Conservation (phyloP, 2,888 invertebrate genomes). For the Orthosia incerta region DNA sequence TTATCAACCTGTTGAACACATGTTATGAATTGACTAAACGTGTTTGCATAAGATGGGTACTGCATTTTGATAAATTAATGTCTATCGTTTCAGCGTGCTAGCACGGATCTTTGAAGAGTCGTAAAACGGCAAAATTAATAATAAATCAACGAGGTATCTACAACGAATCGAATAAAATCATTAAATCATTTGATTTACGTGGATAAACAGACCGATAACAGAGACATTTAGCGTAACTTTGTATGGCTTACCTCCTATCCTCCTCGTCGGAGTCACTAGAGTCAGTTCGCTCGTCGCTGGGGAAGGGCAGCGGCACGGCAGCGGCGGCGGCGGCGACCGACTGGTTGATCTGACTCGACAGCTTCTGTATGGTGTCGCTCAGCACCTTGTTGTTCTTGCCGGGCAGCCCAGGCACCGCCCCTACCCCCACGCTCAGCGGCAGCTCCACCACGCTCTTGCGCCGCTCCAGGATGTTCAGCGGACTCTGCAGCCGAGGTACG, state of each 20-base stretch:
- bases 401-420: conserved; percentile 53
- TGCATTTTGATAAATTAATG: not conserved
- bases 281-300: conserved; percentile 84
- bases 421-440: conserved; percentile 71
- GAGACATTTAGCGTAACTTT: not conserved
- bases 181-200: not conserved
- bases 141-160: not conserved
- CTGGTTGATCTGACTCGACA: conserved; percentile 90
- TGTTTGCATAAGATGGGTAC: not conserved
- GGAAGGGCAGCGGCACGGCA: conserved; percentile 80
- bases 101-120: not conserved
- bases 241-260: conserved; percentile 81
- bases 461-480: conserved; percentile 82
- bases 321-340: conserved; percentile 80
- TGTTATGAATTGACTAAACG: not conserved
- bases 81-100: not conserved
- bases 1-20: conserved; percentile 81
- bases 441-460: conserved; percentile 87
- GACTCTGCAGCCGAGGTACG: conserved; percentile 82
- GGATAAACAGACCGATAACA: not conserved
- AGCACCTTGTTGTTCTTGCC: conserved; percentile 91
- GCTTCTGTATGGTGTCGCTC: conserved; percentile 92
- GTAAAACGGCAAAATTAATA: not conserved
- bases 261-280: conserved; percentile 89
- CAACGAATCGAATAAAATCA: not conserved